Evolutionary conservation across 1,140 invertebrate species (phyloP).

Genomic region (Saccostrea glomerata): DNA sequence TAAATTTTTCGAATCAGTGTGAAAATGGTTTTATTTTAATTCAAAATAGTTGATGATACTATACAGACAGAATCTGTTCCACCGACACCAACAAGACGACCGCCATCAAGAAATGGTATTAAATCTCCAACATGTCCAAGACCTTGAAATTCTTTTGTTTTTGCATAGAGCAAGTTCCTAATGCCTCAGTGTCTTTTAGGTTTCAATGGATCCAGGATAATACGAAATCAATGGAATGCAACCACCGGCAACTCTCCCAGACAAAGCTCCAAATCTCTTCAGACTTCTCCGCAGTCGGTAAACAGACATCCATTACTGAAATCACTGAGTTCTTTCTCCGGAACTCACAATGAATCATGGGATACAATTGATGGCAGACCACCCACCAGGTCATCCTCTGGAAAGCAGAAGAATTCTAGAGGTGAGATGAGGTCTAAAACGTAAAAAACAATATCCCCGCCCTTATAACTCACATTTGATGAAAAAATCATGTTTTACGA

Average conservation of each 20-base stretch:
- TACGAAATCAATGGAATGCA: not conserved
- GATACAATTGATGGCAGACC: not conserved
- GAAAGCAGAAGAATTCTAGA: not conserved
- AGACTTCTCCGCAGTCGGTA: not conserved
- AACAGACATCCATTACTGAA: not conserved
- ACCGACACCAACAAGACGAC: not conserved
- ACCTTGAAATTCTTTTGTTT: not conserved
- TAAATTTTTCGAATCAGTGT: too few relatives aligned
- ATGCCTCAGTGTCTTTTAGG: not conserved
- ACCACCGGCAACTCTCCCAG: not conserved
- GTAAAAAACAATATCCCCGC: too few relatives aligned
- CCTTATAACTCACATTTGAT: too few relatives aligned
- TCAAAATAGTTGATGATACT: conserved; percentile 16
- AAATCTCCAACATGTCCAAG: not conserved
- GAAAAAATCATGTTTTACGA: too few relatives aligned
- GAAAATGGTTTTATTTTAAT: not conserved
- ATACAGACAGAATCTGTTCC: conserved; percentile 25
- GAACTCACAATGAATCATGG: not conserved
- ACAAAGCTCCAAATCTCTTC: not conserved
- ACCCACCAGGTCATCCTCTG: conserved; percentile 12
- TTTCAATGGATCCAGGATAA: not conserved
- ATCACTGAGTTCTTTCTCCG: not conserved
- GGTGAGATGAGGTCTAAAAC: not conserved
- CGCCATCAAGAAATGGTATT: conserved; percentile 4
- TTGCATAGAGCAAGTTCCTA: not conserved